These are phyloP conservation scores for Anas platyrhynchos DNA, from an alignment of 2,113 vertebrate species.

Conservation along the genomic window DNA sequence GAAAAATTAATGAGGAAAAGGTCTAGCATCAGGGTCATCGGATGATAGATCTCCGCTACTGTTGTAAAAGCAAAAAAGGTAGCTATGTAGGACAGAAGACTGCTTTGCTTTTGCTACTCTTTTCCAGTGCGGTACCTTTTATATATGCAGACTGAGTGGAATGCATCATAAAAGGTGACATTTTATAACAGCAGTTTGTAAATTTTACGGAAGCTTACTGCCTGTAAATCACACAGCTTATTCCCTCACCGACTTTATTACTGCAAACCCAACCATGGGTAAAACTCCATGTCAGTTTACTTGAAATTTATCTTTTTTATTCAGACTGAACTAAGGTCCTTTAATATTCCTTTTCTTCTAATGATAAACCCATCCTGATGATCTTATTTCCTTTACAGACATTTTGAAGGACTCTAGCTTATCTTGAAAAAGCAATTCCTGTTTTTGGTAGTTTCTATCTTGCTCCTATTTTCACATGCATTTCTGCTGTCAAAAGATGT, in stretches of 20 bases:
- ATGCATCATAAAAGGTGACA: constrained; percentile 84
- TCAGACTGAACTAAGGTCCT: constrained; percentile 70
- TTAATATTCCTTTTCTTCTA: constrained; percentile 78
- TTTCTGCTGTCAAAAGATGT: constrained; percentile 57
- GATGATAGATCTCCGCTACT: constrained; percentile 47
- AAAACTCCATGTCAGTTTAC: constrained; percentile 80
- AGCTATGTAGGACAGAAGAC: constrained; percentile 30
- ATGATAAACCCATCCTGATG: constrained; percentile 74
- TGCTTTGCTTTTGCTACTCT: constrained; percentile 71
- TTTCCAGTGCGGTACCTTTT: constrained; percentile 73
- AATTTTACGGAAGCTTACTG: constrained; percentile 82
- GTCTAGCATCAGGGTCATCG: constrained; percentile 29
- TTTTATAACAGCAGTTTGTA: constrained; percentile 85
- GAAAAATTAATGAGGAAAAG: constrained; percentile 43
- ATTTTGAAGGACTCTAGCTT: constrained; percentile 72
- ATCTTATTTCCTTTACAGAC: constrained; percentile 74
- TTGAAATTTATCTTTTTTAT: constrained; percentile 82
- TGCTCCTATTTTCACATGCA: constrained; percentile 19
- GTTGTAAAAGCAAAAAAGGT: constrained; percentile 38
- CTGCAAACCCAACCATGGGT: constrained; percentile 78
- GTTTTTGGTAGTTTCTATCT: constrained; percentile 41
- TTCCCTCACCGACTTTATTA: constrained; percentile 82
- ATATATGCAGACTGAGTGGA: constrained; percentile 77
- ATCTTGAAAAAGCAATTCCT: constrained; percentile 54
- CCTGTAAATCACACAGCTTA: constrained; percentile 81